Evolutionary conservation across 2,888 invertebrate species (phyloP).

Genomic region (Acanthosepion lycidas): DNA sequence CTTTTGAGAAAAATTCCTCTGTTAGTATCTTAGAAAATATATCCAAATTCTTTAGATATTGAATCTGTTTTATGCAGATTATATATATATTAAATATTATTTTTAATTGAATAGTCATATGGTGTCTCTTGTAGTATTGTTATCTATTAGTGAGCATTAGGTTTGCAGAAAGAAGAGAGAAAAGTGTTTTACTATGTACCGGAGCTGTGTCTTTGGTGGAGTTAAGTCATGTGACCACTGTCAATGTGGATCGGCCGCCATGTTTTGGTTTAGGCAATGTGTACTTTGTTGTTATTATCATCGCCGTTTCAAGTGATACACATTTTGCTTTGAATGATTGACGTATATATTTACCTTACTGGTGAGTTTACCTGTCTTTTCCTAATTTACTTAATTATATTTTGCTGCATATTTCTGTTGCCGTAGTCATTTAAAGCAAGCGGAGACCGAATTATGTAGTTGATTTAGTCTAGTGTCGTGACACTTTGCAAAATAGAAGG

Average conservation of each 20-base stretch:
- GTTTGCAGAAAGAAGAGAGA: neutral
- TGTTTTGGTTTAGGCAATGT: slow-evolving; percentile 13
- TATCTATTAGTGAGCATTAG: neutral
- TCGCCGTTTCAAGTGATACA: slow-evolving; percentile 21
- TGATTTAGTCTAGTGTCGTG: neutral
- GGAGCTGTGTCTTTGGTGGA: neutral
- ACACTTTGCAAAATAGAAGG: too few species aligned
- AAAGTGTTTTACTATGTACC: neutral
- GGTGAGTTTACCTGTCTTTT: neutral
- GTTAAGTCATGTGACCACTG: slow-evolving; percentile 3
- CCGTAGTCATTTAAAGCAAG: neutral
- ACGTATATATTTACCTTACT: neutral
- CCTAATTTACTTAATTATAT: neutral
- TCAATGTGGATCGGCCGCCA: slow-evolving; percentile 22
- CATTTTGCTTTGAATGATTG: slow-evolving; percentile 18
- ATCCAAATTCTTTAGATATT: too few species aligned
- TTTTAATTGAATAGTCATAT: neutral
- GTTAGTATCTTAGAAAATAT: too few species aligned
- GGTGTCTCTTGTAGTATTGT: too few species aligned
- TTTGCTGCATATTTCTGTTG: neutral
- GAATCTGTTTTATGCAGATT: too few species aligned
- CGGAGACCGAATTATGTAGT: neutral
- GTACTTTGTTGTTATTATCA: slow-evolving; percentile 21
- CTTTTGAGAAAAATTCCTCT: too few species aligned
- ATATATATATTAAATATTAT: neutral